Evolutionary conservation across 1,140 invertebrate genomes (phyloP), one percentile per base, ranked within the genome.

Genomic region (Colletes gigas): DNA sequence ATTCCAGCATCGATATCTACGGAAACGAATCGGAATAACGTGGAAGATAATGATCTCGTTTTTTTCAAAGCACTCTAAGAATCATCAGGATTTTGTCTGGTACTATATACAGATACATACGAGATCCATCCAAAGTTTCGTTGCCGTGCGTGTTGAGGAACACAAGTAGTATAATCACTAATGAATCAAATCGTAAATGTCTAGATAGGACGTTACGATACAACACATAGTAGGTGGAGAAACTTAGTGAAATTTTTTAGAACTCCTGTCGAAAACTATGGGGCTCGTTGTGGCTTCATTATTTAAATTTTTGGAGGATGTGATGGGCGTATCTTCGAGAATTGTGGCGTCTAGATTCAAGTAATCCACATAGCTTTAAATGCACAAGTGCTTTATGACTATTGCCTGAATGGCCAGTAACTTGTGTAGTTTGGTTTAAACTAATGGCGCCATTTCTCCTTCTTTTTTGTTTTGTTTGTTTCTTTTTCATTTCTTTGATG

Each of bases 241-340:
- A 88, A 89, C 85, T 90, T 92, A 93, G 90, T 89, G 73, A 88
- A 93, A 91, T 91, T 92, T 90, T 89, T 89, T 92, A 91, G 90
- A 89, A 89, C 88, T 92, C 90, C 89, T 90, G 86, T 92, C 90
- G 88, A 90, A 90, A 78, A 91, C 86, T 89, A 90, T 85, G 88
- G 89, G 86, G 88, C 86, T 90, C 89, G 86, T 91, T 86, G 82
- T 91, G 87, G 92, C 86, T 92, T 89, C 90, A 90, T 87, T 88
- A 82, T 83, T 89, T 86, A 82, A 87, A 88, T 84, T 83, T 70
- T 66, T 76, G 62, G 89, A 75, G 47, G 71, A 85, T 62, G 50
- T 71, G 76, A 78, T 84, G 68, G 78, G 88, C 83, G 85, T 83
- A 84, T 83, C 83, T 86, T 80, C 76, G 78, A 55, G 72, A 74